These are phyloP conservation scores for Nephila pilipes DNA, from an alignment of 1,140 invertebrate species.

Conservation along the genomic window DNA sequence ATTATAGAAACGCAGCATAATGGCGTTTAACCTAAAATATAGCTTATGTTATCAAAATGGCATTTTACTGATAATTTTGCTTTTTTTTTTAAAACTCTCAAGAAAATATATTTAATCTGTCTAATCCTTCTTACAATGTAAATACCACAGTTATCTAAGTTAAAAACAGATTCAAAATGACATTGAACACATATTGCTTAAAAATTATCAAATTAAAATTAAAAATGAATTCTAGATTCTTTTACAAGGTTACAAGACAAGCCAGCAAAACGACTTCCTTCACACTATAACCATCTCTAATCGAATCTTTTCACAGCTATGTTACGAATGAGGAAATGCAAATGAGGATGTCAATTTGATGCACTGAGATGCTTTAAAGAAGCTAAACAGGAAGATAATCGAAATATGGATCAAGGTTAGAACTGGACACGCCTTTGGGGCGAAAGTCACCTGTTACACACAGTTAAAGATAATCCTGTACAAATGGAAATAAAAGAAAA, in stretches of 20 bases:
- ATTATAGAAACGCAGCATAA: too few relatives aligned
- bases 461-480: background rate
- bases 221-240: background rate
- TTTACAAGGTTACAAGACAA: background rate
- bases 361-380: slow-evolving; percentile 12
- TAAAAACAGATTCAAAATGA: background rate
- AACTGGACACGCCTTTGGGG: slow-evolving; percentile 24
- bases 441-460: background rate
- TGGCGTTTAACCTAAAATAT: too few relatives aligned
- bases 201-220: background rate
- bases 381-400: slow-evolving; percentile 30
- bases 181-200: background rate
- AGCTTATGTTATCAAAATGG: too few relatives aligned
- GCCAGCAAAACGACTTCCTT: background rate
- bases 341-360: slow-evolving; percentile 35
- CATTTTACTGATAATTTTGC: too few relatives aligned
- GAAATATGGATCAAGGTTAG: slow-evolving; percentile 56
- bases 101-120: too few relatives aligned
- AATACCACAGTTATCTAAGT: too few relatives aligned
- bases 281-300: background rate
- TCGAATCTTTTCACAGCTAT: background rate
- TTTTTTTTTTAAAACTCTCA: too few relatives aligned
- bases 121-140: too few relatives aligned
- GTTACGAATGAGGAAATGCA: slow-evolving; percentile 19
- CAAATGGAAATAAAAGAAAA: background rate